Evolutionary conservation across 2,113 vertebrate species (phyloP).

Genomic region (Corythornis cristatus): DNA sequence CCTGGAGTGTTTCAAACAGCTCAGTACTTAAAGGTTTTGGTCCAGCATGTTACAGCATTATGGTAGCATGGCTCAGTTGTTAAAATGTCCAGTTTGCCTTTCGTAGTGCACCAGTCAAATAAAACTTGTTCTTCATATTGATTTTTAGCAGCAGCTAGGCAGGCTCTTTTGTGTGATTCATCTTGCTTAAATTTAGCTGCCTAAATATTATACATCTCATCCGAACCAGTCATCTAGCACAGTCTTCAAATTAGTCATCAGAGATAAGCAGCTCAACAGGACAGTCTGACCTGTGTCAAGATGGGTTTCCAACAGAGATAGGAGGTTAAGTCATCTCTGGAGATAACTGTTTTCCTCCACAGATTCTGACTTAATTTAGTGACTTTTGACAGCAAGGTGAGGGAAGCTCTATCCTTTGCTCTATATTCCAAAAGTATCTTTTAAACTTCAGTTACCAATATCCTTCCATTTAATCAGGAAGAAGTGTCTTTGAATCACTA

Average conservation of each 20-base stretch:
- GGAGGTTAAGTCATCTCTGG: not conserved
- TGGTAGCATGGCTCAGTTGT: not conserved
- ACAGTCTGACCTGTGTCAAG: not conserved
- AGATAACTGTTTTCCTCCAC: not conserved
- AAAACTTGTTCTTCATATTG: not conserved
- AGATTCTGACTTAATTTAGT: not conserved
- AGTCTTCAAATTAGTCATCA: constrained; percentile 34
- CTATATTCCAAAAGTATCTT: constrained; percentile 14
- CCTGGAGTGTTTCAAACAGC: constrained; percentile 9
- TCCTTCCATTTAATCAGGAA: constrained; percentile 25
- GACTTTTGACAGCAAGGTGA: not conserved
- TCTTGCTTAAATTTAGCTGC: constrained; percentile 41
- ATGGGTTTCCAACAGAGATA: not conserved
- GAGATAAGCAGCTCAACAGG: constrained; percentile 28
- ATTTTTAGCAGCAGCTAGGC: not conserved
- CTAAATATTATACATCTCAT: not conserved
- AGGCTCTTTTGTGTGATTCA: constrained; percentile 16
- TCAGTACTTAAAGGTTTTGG: not conserved
- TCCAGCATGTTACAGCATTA: not conserved
- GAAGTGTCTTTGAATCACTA: not conserved
- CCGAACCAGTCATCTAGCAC: not conserved
- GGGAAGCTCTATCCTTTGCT: not conserved
- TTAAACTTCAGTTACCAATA: not conserved
- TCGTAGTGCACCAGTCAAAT: not conserved
- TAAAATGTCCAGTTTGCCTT: not conserved